These are phyloP conservation scores for Isoperla grammatica DNA, from an alignment of 2,888 invertebrate genomes.

Conservation along the genomic window DNA sequence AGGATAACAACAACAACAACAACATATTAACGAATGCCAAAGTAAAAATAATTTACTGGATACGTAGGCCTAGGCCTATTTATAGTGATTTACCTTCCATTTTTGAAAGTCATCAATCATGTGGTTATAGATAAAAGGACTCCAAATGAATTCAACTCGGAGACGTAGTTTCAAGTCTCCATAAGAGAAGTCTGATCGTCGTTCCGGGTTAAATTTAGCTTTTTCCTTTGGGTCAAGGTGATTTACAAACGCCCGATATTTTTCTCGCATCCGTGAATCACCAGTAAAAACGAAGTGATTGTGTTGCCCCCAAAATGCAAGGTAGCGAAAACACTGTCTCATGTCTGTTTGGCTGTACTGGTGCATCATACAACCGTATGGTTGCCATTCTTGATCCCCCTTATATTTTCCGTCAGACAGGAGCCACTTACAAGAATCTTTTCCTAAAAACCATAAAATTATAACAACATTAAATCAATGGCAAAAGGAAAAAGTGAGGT, in stretches of 20 bases:
- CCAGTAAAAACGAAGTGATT: slow-evolving; percentile 91
- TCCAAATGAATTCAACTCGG: slow-evolving; percentile 77
- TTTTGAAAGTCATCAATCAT: slow-evolving; percentile 70
- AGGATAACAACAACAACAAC: too few species aligned
- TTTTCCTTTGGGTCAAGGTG: slow-evolving; percentile 46
- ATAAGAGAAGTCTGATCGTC: slow-evolving; percentile 43
- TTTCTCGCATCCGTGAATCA: slow-evolving; percentile 77
- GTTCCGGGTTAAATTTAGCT: slow-evolving; percentile 31
- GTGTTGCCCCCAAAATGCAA: slow-evolving; percentile 83
- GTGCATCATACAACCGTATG: slow-evolving; percentile 97
- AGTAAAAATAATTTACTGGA: slow-evolving; percentile 9
- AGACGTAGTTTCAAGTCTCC: slow-evolving; percentile 73
- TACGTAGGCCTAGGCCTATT: neutral
- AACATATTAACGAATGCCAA: neutral
- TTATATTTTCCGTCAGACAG: slow-evolving; percentile 89
- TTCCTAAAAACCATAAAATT: slow-evolving; percentile 52
- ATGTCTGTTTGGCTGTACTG: slow-evolving; percentile 87
- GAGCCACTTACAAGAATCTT: slow-evolving; percentile 91
- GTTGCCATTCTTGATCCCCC: slow-evolving; percentile 94
- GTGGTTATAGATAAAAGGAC: slow-evolving; percentile 67
- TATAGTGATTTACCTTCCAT: slow-evolving; percentile 49
- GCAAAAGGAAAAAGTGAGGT: slow-evolving; percentile 13
- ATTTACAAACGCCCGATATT: slow-evolving; percentile 80
- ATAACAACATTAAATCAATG: neutral
- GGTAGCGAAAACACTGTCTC: slow-evolving; percentile 79